Conservation (phyloP, 2,888 invertebrate species). For the Hydroisotoma schaefferi region DNA sequence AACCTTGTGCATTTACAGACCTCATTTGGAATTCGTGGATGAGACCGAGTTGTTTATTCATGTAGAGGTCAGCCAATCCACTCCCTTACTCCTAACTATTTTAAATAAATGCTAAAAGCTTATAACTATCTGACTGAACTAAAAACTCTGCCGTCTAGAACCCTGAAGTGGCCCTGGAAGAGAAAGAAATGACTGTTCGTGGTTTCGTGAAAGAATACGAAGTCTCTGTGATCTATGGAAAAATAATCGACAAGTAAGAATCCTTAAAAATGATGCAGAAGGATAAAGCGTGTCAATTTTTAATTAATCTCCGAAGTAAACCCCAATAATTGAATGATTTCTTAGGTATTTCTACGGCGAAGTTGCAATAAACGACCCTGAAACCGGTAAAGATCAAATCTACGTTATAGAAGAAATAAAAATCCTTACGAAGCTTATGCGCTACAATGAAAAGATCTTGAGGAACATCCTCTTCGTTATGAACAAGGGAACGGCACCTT, state of each 20-base stretch:
- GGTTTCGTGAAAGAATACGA: conserved; percentile 33
- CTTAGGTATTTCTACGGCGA: conserved; percentile 42
- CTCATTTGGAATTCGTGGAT: conserved; percentile 29
- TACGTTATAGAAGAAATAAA: conserved; percentile 42
- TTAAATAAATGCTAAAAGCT: neutral
- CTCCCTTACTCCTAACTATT: neutral
- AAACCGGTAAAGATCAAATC: conserved; percentile 6
- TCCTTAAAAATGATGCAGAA: neutral
- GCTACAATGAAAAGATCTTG: conserved; percentile 31
- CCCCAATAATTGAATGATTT: neutral
- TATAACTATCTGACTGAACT: too few relatives aligned
- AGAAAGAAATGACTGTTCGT: conserved; percentile 23
- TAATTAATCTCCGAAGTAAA: neutral
- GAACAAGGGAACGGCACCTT: conserved; percentile 1
- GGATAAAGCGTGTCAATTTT: neutral
- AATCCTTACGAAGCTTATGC: conserved; percentile 34
- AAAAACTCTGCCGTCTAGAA: neutral
- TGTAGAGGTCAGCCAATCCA: neutral
- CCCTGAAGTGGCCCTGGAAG: neutral
- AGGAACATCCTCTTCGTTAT: conserved; percentile 37
- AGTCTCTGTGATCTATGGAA: conserved; percentile 35
- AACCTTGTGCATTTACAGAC: conserved; percentile 34
- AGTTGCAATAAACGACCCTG: conserved; percentile 21
- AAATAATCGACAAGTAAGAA: conserved; percentile 32
- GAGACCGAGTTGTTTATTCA: conserved; percentile 23